Evolutionary conservation across 2,888 invertebrate genomes (phyloP).

Genomic region (Apantesis nais): DNA sequence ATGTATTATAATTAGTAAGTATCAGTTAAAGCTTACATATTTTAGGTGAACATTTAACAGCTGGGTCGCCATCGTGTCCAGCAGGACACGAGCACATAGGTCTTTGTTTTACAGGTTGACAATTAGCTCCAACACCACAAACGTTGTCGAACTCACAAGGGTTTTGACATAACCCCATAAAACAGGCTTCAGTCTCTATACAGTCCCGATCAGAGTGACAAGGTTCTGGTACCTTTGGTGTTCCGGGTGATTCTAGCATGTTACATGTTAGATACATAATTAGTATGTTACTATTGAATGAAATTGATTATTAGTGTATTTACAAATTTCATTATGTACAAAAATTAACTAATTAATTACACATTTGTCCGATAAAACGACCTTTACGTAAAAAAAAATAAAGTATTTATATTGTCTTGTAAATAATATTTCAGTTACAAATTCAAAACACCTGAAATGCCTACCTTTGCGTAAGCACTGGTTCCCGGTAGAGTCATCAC

Average conservation of each 20-base stretch:
- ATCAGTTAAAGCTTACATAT: slow-evolving; percentile 88
- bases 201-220: slow-evolving; percentile 94
- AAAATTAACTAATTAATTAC: slow-evolving; percentile 41
- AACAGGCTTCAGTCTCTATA: slow-evolving; percentile 93
- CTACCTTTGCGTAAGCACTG: slow-evolving; percentile 88
- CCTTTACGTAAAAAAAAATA: slow-evolving; percentile 31
- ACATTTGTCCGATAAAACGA: slow-evolving; percentile 82
- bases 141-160: slow-evolving; percentile 93
- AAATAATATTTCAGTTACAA: slow-evolving; percentile 2
- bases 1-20: slow-evolving; percentile 51
- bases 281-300: slow-evolving; percentile 67
- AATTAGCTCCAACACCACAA: slow-evolving; percentile 91
- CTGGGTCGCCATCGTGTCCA: slow-evolving; percentile 93
- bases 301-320: slow-evolving; percentile 56
- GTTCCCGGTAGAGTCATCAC: slow-evolving; percentile 85
- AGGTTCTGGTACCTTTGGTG: slow-evolving; percentile 90
- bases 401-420: slow-evolving; percentile 4
- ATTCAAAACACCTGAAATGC: slow-evolving; percentile 60
- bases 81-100: slow-evolving; percentile 93
- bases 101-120: slow-evolving; percentile 92
- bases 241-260: slow-evolving; percentile 89
- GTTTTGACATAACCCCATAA: slow-evolving; percentile 92
- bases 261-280: slow-evolving; percentile 74
- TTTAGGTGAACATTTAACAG: slow-evolving; percentile 91
- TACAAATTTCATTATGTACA: slow-evolving; percentile 47